Conservation (phyloP, 2,797 vertebrate species). For the Rhadinocentrus ornatus region DNA sequence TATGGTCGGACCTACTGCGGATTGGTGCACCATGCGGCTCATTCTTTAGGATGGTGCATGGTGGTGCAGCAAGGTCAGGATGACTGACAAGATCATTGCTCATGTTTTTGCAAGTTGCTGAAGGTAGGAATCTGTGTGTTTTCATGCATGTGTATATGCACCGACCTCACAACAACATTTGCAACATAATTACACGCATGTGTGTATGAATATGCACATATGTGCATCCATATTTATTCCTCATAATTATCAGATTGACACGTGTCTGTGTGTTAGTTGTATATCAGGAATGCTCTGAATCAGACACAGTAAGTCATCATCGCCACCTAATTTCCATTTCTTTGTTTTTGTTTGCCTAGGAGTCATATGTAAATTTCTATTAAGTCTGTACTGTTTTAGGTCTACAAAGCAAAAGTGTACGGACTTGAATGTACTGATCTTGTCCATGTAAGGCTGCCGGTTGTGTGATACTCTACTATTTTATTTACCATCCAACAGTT, state of each 20-base stretch:
- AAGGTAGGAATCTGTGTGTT: constrained; percentile 15
- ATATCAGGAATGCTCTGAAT: constrained; percentile 31
- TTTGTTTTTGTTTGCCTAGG: constrained; percentile 18
- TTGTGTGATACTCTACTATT: too few relatives aligned
- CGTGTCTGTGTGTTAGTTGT: constrained; percentile 11
- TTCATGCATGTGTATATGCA: constrained; percentile 32
- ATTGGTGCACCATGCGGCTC: too few relatives aligned
- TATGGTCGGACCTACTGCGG: too few relatives aligned
- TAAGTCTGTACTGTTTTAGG: constrained; percentile 27
- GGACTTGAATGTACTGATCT: not conserved
- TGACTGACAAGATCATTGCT: constrained; percentile 66
- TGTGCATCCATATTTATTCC: constrained; percentile 56
- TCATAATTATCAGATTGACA: constrained; percentile 46
- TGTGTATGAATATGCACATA: constrained; percentile 39
- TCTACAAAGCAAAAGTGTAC: constrained; percentile 28
- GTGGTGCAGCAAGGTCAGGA: not conserved
- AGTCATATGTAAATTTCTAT: constrained; percentile 44
- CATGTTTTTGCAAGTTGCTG: not conserved
- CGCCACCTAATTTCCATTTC: constrained; percentile 38
- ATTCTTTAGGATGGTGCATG: too few relatives aligned
- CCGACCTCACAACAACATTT: constrained; percentile 42
- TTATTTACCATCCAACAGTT: too few relatives aligned
- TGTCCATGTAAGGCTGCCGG: too few relatives aligned
- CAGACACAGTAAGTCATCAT: constrained; percentile 49
- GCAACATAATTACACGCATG: constrained; percentile 45